Conservation (phyloP, 2,797 vertebrate species). For the Coranthus polyacanthus region DNA sequence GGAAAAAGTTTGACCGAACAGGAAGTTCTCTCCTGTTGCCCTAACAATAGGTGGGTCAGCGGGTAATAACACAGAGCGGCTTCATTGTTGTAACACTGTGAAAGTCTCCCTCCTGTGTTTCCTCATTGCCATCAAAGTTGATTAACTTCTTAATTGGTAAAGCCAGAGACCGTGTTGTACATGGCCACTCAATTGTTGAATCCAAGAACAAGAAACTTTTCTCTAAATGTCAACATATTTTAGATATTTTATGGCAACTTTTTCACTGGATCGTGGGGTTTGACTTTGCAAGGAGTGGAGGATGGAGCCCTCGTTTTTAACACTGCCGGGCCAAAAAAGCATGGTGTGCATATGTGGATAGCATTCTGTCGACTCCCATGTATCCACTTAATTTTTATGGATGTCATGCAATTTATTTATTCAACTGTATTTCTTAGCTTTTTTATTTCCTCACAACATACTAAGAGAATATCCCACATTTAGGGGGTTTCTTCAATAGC, state of each 20-base stretch:
- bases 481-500: slow-evolving; percentile 75
- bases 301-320: slow-evolving; percentile 67
- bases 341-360: slow-evolving; percentile 73
- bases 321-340: slow-evolving; percentile 80
- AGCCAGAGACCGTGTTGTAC: slow-evolving; percentile 65
- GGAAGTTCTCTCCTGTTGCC: slow-evolving; percentile 93
- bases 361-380: slow-evolving; percentile 66
- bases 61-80: slow-evolving; percentile 68
- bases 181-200: slow-evolving; percentile 65
- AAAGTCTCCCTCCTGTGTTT: slow-evolving; percentile 80
- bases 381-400: slow-evolving; percentile 74
- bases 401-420: slow-evolving; percentile 85
- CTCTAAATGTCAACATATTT: slow-evolving; percentile 72
- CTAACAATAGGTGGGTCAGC: slow-evolving; percentile 83
- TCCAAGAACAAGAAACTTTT: slow-evolving; percentile 55
- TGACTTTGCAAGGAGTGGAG: slow-evolving; percentile 57
- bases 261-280: slow-evolving; percentile 64
- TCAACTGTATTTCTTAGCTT: slow-evolving; percentile 80
- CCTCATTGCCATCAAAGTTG: slow-evolving; percentile 67
- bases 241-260: slow-evolving; percentile 71
- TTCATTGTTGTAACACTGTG: slow-evolving; percentile 86
- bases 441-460: slow-evolving; percentile 76
- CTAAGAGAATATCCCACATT: slow-evolving; percentile 68
- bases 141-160: slow-evolving; percentile 57
- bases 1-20: slow-evolving; percentile 98